Conservation (phyloP, 2,888 invertebrate genomes). For the Troilus luridus region DNA sequence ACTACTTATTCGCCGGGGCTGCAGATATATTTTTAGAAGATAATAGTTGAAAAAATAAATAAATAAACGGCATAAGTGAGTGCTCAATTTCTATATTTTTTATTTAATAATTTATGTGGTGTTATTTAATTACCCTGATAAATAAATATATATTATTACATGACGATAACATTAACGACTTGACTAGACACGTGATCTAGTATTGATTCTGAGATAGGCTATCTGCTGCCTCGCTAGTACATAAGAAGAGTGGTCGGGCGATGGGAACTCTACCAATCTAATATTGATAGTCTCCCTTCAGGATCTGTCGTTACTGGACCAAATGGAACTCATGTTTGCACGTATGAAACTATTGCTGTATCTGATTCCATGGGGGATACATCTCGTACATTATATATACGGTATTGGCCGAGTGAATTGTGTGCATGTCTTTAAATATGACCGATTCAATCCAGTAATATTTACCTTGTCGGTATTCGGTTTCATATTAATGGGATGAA, state of each 20-base stretch:
- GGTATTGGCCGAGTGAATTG: not conserved
- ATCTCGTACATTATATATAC: not conserved
- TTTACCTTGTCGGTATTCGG: not conserved
- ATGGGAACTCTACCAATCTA: not conserved
- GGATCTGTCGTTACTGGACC: constrained; percentile 17
- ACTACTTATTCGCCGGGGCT: no score
- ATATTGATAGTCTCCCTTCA: constrained; percentile 34
- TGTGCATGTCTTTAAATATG: not conserved
- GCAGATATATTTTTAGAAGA: no score
- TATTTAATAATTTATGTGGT: no score
- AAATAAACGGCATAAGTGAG: no score
- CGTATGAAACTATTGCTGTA: constrained; percentile 11
- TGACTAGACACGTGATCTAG: not conserved
- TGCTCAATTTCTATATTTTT: no score
- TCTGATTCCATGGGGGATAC: not conserved
- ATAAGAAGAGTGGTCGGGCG: not conserved
- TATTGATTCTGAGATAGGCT: not conserved
- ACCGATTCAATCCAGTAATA: not conserved
- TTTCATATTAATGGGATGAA: no score
- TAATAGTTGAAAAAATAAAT: no score
- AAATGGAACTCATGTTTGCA: constrained; percentile 29
- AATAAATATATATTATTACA: not conserved
- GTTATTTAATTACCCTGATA: no score
- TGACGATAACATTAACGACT: not conserved
- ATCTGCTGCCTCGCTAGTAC: not conserved